phyloP scores from a whole-genome alignment of 2,113 vertebrate genomes.

The Xenopus laevis region DNA sequence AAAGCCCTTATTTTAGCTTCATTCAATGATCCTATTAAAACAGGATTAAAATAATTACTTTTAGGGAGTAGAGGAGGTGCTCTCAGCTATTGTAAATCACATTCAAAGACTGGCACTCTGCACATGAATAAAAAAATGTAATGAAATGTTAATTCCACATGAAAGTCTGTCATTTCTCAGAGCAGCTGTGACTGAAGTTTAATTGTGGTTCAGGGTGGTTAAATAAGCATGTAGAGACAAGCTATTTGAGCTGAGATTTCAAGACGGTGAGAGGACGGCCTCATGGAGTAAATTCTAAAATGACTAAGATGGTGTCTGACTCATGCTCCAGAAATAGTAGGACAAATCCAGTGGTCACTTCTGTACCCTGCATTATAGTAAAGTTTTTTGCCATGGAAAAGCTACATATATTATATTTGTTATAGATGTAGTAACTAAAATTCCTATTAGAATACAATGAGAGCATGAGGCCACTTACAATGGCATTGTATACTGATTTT shows the following conservation, averaged over 20 bases:
- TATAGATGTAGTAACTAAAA: too few relatives aligned
- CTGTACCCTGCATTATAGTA: too few relatives aligned
- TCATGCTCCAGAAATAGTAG: constrained; percentile 9
- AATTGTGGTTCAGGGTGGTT: constrained; percentile 12
- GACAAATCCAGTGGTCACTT: background rate
- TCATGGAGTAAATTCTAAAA: constrained; percentile 7
- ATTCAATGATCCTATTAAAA: constrained; percentile 2
- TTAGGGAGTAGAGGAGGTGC: background rate
- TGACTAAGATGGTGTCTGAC: constrained; percentile 9
- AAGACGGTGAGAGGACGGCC: background rate
- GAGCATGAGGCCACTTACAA: too few relatives aligned
- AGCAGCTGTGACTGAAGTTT: constrained; percentile 7
- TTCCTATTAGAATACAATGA: too few relatives aligned
- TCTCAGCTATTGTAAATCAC: constrained; percentile 7
- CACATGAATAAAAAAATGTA: background rate
- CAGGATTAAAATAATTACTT: background rate
- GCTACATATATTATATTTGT: too few relatives aligned
- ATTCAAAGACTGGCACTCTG: constrained; percentile 4
- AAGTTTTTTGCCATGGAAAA: too few relatives aligned
- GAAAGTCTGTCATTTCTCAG: constrained; percentile 9
- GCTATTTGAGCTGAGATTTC: constrained; percentile 7
- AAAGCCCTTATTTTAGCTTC: background rate
- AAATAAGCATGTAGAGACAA: constrained; percentile 11
- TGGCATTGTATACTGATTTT: too few relatives aligned
- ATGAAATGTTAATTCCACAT: constrained; percentile 15